Evolutionary conservation across 2,888 invertebrate genomes (phyloP), one percentile per base, ranked within the genome.

Genomic region (Synergus laeviventris): DNA sequence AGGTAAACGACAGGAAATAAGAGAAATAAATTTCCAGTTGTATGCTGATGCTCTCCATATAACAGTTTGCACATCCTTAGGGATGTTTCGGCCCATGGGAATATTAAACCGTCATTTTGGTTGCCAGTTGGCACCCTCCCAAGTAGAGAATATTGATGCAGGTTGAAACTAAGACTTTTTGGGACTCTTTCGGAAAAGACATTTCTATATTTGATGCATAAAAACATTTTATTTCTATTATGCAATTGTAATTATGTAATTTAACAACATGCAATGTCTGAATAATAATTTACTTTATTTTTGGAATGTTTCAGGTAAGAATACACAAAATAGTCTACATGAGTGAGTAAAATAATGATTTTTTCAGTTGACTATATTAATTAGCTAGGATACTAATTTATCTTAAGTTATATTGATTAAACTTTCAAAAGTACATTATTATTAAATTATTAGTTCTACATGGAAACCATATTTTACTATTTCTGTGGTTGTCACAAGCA

Each of bases 1-100:
- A 70, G 49, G 31, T 70, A 31, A 70, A 49, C 70, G 24, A 49
- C 45, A 31, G 49, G 31, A 70, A 45, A 49, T 70, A 70, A 45
- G 16, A 70, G 66, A 70, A 49, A 70, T 70, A 31, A 70, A 49
- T 49, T 70, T 16, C 24, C 24, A 24, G 24, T 24, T 49, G 4
- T 70, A 70, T 70, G 49, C 31, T 70, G 12, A 31, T 49, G n/a
- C 31, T 49, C 31, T 70, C 12, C 21, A 56, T 24, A 56, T 21
- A 24, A 14, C 21, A 12, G 18, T 12, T 11, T 45, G 24, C 9
- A 66, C 70, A 70, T 31, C 49, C 49, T 70, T n/a, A 11, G 24
- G 45, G 31, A 70, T 49, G n/a, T 8, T n/a, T 49, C n/a, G 49
- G 2, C n/a, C 49, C 39, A 45, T 14, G 11, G 18, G 45, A 66